These are phyloP conservation scores for Petrocephalus zakoni DNA, from an alignment of 2,113 vertebrate genomes.

Conservation along the genomic window DNA sequence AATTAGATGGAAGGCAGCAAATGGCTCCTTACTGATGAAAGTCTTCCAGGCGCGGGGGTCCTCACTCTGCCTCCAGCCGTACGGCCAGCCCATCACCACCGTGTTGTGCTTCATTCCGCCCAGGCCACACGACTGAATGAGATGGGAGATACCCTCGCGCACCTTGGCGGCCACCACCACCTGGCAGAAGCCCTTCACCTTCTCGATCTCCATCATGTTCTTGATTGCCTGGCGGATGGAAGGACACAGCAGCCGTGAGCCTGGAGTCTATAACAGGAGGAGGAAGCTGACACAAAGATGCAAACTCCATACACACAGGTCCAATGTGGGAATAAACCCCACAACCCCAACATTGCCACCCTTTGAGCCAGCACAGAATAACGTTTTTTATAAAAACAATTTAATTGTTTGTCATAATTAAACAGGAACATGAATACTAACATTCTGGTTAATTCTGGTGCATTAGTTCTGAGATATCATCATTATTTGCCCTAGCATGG, in stretches of 20 bases:
- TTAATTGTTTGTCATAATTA: not conserved
- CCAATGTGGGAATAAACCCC: not conserved
- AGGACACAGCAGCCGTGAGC: conserved; percentile 1
- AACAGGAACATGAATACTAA: not conserved
- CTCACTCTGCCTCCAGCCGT: conserved; percentile 96
- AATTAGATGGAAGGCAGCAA: not conserved
- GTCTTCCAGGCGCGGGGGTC: conserved; percentile 97
- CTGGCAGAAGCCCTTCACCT: conserved; percentile 97
- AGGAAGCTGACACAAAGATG: not conserved
- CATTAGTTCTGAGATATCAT: not conserved
- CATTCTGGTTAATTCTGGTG: not conserved
- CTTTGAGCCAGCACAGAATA: not conserved
- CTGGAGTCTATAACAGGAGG: not conserved
- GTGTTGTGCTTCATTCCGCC: conserved; percentile 98
- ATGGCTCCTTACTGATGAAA: conserved; percentile 76
- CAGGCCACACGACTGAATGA: conserved; percentile 94
- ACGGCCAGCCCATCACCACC: conserved; percentile 95
- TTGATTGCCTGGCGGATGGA: conserved; percentile 77
- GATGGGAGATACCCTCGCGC: conserved; percentile 84
- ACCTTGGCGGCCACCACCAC: conserved; percentile 88
- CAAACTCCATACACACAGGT: not conserved
- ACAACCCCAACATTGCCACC: not conserved
- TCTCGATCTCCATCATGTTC: conserved; percentile 97
- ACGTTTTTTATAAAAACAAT: not conserved
- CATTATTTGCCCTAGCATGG: not conserved